Base-by-base conservation (phyloP, 2,113 vertebrate genomes). In the Dryoscopus gambensis region DNA sequence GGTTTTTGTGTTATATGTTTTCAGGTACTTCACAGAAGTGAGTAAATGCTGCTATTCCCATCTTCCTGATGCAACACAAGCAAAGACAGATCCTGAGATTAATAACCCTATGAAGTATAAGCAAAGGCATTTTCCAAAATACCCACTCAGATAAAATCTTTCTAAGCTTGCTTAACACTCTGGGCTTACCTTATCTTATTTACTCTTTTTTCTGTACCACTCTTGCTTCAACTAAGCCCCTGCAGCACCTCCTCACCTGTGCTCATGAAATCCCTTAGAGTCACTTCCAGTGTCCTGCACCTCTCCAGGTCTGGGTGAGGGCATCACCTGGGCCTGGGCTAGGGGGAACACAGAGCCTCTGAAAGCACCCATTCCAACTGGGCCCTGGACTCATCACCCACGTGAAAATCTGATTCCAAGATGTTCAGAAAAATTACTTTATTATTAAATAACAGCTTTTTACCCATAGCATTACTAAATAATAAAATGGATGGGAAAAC, bases 301-400 rank as follows among this genome's bases (percentile, higher is more conserved):
- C 42, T 40, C 68, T 59, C 55, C 30, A n/a, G 13, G 33, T 53
- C 28, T 62, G 56, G 23, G 5, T 50, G 63, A 55, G 12, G 53
- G 23, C 37, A 87, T 25, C 44, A 56, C 8, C 25, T 30, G 49
- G 18, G 23, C n/a, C 25, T 39, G 35, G 49, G 42, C 12, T 33
- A 6, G 2, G 15, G 37, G n/a, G 68, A n/a, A 33, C 28, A 24
- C 1, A 15, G 7, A 77, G 42, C 20, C 23, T 50, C 23, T 0
- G 1, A 69, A 69, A 71, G 22, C 2, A 3, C 44, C 21, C 5
- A 4, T 2, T 5, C 20, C 50, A 52, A 0, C 0, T 7, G 11
- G 9, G n/a, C 3, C 49, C 30, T 71, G 44, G 44, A 49, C 84
- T 67, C 60, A 53, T 40, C 39, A 52, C 24, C 30, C 24, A 56